Evolutionary conservation across 2,888 invertebrate species (phyloP), one percentile per base, ranked within the genome.

Genomic region (Palloptera scutellata): DNA sequence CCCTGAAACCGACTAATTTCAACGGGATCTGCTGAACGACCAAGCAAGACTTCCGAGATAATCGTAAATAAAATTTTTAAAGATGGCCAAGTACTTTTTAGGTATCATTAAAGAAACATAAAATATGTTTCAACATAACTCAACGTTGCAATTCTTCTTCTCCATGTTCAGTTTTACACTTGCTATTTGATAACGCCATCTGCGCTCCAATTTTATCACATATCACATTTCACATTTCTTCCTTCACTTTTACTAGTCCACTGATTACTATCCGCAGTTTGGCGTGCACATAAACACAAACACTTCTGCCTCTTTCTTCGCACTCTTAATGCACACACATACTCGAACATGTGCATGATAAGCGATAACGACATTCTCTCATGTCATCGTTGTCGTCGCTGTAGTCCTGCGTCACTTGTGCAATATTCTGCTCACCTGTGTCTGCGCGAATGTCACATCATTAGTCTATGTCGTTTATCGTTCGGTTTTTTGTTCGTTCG

Each of bases 371-470:
- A 48, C 30, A 40, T 60, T 40, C 48, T 63, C 52, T 53, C 63
- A 48, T 63, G 60, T 54, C 55, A 20, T 61, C 48, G 51, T 60
- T 59, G 41, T 61, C 42, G 20, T 64, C 53, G 40, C 52, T 51
- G 40, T 48, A 59, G 72, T 72, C 68, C 62, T 55, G 66, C 61
- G 62, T 58, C 69, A 61, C 72, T 72, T 72, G 72, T 73, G 72
- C 71, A 71, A 70, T 67, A 70, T 65, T 64, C 61, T 68, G 64
- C 67, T 70, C 73, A 74, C 74, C 73, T 73, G 74, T 61, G 70
- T 53, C 69, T 65, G 61, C 71, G 72, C 72, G 70, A 72, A 72
- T 75, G 76, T 75, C 73, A 73, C 74, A 74, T 77, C 76, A 75
- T 77, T 77, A 75, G 76, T 74, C 71, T 73, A 67, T 68, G 71